A percentile compares a stretch with the other conserved stretches of the same genome.
Conservation (phyloP, 2,113 vertebrate species). For the Myotis brandtii region DNA sequence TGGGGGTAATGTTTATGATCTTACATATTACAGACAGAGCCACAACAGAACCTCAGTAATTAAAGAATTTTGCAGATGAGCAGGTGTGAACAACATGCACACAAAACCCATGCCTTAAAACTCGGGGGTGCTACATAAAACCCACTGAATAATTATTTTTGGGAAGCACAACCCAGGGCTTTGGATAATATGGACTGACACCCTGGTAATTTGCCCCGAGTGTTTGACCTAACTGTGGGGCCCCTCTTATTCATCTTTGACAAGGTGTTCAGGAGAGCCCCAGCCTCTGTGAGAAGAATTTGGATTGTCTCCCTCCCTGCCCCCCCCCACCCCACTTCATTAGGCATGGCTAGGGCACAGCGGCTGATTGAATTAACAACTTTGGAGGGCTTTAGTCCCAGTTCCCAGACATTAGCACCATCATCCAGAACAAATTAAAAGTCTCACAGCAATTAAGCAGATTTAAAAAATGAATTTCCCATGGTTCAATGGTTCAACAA, state of each 20-base stretch:
- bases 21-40: conserved; percentile 54
- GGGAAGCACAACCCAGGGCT: conserved; percentile 25
- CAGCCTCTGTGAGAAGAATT: conserved; percentile 65
- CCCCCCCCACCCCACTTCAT: conserved; percentile 54
- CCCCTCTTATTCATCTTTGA: conserved; percentile 76
- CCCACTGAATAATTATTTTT: conserved; percentile 47
- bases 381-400: conserved; percentile 76
- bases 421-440: conserved; percentile 84
- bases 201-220: conserved; percentile 76
- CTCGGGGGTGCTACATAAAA: conserved; percentile 21
- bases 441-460: conserved; percentile 83
- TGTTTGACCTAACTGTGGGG: conserved; percentile 61
- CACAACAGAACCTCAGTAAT: conserved; percentile 29
- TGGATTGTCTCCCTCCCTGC: background rate
- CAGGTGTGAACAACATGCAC: conserved; percentile 63
- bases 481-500: conserved; percentile 76
- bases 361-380: conserved; percentile 80
- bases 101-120: conserved; percentile 16
- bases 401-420: conserved; percentile 82
- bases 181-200: conserved; percentile 61
- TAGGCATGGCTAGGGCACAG: conserved; percentile 74
- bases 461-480: conserved; percentile 83
- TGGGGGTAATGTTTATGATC: conserved; percentile 67
- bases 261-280: conserved; percentile 69
- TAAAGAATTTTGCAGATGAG: conserved; percentile 42